Evolutionary conservation across 2,888 invertebrate species (phyloP).

Genomic region (Pseudolycoriella hygida): DNA sequence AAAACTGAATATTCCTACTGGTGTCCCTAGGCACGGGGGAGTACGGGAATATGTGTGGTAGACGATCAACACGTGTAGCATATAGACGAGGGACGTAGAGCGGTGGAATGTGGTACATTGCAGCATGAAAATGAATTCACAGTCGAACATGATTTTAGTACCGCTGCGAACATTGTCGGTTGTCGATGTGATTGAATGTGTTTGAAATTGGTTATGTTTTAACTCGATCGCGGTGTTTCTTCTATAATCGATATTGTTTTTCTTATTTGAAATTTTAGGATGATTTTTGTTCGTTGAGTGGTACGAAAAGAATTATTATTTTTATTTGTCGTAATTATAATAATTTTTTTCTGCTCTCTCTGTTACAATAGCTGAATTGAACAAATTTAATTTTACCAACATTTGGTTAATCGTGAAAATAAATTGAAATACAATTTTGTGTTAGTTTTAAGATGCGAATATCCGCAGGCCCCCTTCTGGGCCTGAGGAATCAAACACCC

Average conservation of each 20-base stretch:
- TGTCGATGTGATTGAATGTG: slow-evolving; percentile 24
- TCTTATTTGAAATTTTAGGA: background rate
- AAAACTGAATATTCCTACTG: slow-evolving; percentile 17
- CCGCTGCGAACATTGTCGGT: slow-evolving; percentile 30
- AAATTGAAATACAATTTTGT: background rate
- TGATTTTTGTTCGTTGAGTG: background rate
- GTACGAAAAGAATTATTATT: too few species aligned
- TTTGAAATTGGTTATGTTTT: slow-evolving; percentile 1
- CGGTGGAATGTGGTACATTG: background rate
- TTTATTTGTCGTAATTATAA: too few species aligned
- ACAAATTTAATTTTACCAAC: too few species aligned
- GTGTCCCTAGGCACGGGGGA: slow-evolving; percentile 11
- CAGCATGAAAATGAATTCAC: slow-evolving; percentile 7
- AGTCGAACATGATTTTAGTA: slow-evolving; percentile 22
- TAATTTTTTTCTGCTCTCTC: too few species aligned
- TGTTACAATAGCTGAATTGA: too few species aligned
- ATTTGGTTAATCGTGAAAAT: too few species aligned
- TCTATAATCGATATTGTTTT: background rate
- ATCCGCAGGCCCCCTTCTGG: background rate
- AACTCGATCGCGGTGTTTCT: background rate
- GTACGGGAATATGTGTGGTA: slow-evolving; percentile 2
- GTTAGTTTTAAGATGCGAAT: background rate
- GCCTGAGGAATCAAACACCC: background rate
- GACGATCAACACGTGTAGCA: slow-evolving; percentile 1
- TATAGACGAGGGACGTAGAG: slow-evolving; percentile 2